These are phyloP conservation scores for Coreius guichenoti DNA, from an alignment of 2,797 vertebrate species.

Conservation along the genomic window DNA sequence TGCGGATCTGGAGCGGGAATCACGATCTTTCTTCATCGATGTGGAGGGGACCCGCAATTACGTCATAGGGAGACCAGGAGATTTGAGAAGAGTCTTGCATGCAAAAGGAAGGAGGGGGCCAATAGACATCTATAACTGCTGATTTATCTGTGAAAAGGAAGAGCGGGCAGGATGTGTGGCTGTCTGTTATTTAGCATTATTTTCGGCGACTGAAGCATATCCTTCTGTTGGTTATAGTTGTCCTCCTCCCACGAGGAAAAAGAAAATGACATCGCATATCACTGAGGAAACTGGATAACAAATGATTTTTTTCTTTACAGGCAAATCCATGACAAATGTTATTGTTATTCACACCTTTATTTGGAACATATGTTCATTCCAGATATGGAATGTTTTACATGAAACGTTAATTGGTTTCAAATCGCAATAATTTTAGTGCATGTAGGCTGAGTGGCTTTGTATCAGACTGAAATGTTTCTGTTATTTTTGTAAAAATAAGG, in stretches of 20 bases:
- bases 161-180: not conserved
- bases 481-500: not conserved
- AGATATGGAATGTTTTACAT: not conserved
- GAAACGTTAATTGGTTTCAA: not conserved
- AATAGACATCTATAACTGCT: not conserved
- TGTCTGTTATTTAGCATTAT: not conserved
- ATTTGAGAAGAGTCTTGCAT: constrained; percentile 3
- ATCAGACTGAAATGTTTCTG: not conserved
- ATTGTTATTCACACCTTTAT: not conserved
- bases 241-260: not conserved
- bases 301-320: not conserved
- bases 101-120: not conserved
- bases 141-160: not conserved
- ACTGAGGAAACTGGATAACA: not conserved
- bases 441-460: not conserved
- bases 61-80: constrained; percentile 54
- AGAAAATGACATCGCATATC: constrained; percentile 10
- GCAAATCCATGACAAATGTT: not conserved
- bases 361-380: not conserved
- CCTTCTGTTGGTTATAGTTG: not conserved
- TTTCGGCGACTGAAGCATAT: not conserved
- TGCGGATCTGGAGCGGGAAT: constrained; percentile 61
- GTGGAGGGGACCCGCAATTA: constrained; percentile 60
- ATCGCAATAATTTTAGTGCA: not conserved
- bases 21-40: constrained; percentile 14